Evolutionary conservation across 2,113 vertebrate species (phyloP), one percentile per base, ranked within the genome.

Genomic region (Cryptotis parvus): DNA sequence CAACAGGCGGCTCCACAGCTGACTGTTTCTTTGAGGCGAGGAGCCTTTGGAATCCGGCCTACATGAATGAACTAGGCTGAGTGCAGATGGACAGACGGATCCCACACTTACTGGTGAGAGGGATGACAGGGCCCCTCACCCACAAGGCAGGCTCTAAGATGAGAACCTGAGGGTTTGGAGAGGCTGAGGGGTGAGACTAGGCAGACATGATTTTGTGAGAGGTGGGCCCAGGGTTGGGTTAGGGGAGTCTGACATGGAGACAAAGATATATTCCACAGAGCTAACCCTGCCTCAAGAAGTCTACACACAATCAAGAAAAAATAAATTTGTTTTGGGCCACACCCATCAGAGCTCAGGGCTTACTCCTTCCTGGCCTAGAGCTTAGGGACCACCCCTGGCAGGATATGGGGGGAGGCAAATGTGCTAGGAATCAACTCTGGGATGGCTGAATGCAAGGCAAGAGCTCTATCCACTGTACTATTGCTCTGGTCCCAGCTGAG

Each of bases 191-290:
- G 37, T 72, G 22, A 29, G 69, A 4, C 31, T 75, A 77, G 89
- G 73, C 14, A 1, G 26, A 29, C 5, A 9, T 11, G 72, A 45
- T n/a, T 63, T 43, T 26, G 15, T 35, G 27, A 73, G 79, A 65
- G 88, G 68, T 26, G 39, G 61, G 69, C 49, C 55, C 33, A 0
- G 1, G 84, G 68, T 31, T 37, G 61, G 69, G 58, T 45, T 31
- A 0, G 1, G 68, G 45, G n/a, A 9, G 77, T 11, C 20, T 10
- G 66, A 61, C 3, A 1, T n/a, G 0, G 0, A 65, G 52, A 76
- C 63, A 26, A 12, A 75, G n/a, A 35, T 26, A 2, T 33, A 16
- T 6, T 43, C n/a, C 2, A 9, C n/a, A 41, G 49, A 31, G 37
- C 65, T 22, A n/a, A 66, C 45, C 49, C 70, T 20, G n/a, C 61